Conservation (phyloP, 2,113 vertebrate genomes). For the Aspidoscelis tigris region DNA sequence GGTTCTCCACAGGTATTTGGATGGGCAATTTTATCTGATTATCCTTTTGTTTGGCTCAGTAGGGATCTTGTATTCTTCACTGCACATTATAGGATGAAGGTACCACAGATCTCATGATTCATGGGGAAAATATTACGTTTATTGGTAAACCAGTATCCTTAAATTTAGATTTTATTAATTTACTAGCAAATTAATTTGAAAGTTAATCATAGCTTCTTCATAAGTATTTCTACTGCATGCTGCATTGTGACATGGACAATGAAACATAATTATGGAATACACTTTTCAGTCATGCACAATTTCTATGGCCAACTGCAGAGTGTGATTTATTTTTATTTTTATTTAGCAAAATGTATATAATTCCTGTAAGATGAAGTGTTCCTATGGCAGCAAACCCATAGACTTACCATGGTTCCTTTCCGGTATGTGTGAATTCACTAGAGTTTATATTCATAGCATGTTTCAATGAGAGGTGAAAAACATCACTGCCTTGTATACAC, state of each 20-base stretch:
- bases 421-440: slow-evolving; percentile 12
- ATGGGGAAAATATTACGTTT: no score
- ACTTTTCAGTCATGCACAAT: background rate
- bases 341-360: slow-evolving; percentile 13
- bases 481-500: background rate
- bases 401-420: slow-evolving; percentile 31
- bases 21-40: no score
- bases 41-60: no score
- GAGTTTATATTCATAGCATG: slow-evolving; percentile 29
- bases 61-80: no score
- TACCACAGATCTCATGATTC: no score
- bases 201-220: background rate
- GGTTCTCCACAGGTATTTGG: no score
- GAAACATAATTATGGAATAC: background rate
- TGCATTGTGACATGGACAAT: background rate
- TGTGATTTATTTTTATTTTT: background rate
- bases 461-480: slow-evolving; percentile 37
- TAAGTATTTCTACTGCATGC: background rate
- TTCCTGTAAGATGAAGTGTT: slow-evolving; percentile 22
- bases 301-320: background rate
- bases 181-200: background rate
- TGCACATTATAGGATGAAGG: no score
- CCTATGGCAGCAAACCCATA: slow-evolving; percentile 17
- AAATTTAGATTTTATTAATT: background rate
- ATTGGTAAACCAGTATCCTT: background rate